phyloP scores from a whole-genome alignment of 2,797 vertebrate genomes.

The Pipistrellus pipistrellus region DNA sequence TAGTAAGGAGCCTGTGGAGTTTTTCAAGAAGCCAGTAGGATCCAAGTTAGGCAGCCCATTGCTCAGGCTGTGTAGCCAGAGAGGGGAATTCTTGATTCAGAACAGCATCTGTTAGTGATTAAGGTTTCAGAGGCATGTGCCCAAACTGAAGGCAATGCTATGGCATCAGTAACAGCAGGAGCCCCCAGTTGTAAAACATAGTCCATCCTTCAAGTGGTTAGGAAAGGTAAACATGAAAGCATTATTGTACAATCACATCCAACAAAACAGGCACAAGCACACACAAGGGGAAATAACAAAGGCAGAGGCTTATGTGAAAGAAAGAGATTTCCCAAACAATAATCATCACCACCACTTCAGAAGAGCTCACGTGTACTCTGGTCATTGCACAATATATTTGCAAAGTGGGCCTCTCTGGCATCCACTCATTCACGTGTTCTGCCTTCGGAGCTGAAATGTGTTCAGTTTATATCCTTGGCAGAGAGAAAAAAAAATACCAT shows the following conservation, averaged over 20 bases:
- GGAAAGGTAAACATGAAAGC: slow-evolving; percentile 77
- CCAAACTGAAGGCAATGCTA: slow-evolving; percentile 58
- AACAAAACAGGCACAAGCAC: slow-evolving; percentile 25
- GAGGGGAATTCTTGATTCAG: slow-evolving; percentile 78
- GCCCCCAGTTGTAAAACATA: slow-evolving; percentile 67
- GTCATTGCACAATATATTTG: slow-evolving; percentile 39
- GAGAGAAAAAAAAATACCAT: slow-evolving; percentile 36
- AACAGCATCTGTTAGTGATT: slow-evolving; percentile 83
- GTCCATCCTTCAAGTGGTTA: slow-evolving; percentile 65
- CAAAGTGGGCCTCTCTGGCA: slow-evolving; percentile 25
- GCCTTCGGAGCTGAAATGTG: slow-evolving; percentile 59
- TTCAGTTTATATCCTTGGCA: slow-evolving; percentile 38
- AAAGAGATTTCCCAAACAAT: not conserved
- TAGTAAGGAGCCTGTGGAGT: slow-evolving; percentile 78
- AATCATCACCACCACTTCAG: not conserved
- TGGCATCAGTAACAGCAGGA: slow-evolving; percentile 60
- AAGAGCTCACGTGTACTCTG: slow-evolving; percentile 27
- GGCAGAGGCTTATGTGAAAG: not conserved
- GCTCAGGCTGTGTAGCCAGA: slow-evolving; percentile 79
- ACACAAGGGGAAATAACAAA: slow-evolving; percentile 20
- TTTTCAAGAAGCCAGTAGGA: slow-evolving; percentile 78
- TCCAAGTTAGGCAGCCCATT: slow-evolving; percentile 84
- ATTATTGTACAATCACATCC: slow-evolving; percentile 49
- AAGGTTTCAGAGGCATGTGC: slow-evolving; percentile 73
- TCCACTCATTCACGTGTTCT: not conserved